phyloP scores from a whole-genome alignment of 2,888 invertebrate species.

The Synergus itoensis region DNA sequence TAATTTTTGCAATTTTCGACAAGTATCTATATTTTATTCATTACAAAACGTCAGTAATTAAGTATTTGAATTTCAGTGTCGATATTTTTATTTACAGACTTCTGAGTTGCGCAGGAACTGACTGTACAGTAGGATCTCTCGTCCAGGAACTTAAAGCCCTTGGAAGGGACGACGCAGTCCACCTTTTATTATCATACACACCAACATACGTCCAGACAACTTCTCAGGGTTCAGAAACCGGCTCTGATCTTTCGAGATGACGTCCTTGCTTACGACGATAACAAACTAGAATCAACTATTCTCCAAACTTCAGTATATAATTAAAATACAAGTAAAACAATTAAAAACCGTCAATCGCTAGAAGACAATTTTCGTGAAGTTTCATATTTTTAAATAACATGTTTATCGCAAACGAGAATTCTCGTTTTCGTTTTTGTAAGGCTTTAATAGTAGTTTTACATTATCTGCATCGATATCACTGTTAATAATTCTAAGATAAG shows the following conservation, averaged over 20 bases:
- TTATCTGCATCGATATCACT: constrained; percentile 14
- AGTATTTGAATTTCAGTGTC: not conserved
- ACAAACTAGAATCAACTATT: constrained; percentile 28
- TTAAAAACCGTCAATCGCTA: constrained; percentile 10
- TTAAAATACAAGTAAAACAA: constrained; percentile 1
- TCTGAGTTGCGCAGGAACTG: constrained; percentile 70
- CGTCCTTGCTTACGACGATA: constrained; percentile 65
- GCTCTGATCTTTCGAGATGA: constrained; percentile 77
- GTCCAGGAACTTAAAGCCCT: constrained; percentile 72
- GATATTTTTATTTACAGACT: constrained; percentile 61
- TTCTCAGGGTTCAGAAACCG: constrained; percentile 73
- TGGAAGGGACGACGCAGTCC: constrained; percentile 74
- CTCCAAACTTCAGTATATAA: not conserved
- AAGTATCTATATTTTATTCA: no score
- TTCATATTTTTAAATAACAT: constrained; percentile 34
- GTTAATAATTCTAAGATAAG: constrained; percentile 13
- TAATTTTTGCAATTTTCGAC: no score
- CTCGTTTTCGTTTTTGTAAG: constrained; percentile 21
- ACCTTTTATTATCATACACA: constrained; percentile 72
- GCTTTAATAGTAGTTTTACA: constrained; percentile 15
- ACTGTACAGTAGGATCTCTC: constrained; percentile 72
- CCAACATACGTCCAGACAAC: constrained; percentile 71
- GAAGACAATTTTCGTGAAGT: constrained; percentile 15
- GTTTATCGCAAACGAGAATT: not conserved
- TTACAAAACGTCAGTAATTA: no score